A percentile compares a stretch with the other conserved stretches of the same genome.
Conservation (phyloP, 2,888 invertebrate genomes). For the Metallyticus violacea region DNA sequence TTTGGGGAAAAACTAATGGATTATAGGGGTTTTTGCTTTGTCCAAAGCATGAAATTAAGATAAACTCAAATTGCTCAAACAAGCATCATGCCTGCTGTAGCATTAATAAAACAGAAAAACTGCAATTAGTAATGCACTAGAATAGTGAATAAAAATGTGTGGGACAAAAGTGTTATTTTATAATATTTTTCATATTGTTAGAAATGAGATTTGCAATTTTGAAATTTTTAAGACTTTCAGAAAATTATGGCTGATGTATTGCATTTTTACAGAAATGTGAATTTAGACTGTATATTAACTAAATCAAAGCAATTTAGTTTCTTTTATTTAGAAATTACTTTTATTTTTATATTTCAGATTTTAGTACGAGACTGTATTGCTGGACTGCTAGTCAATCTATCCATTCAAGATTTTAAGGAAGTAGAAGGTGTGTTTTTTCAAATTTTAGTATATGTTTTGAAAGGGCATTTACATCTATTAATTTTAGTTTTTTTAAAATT, state of each 20-base stretch:
- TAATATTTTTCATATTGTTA: too few relatives aligned
- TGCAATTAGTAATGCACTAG: too few relatives aligned
- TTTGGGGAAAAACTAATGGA: too few relatives aligned
- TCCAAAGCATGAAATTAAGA: too few relatives aligned
- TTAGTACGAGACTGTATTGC: conserved; percentile 81
- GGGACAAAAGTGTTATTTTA: too few relatives aligned
- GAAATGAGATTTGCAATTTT: background rate
- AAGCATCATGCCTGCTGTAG: too few relatives aligned
- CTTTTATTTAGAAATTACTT: background rate
- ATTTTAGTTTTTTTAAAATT: too few relatives aligned
- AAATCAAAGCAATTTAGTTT: background rate
- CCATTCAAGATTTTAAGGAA: conserved; percentile 79
- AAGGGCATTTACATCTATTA: background rate
- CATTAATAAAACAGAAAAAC: too few relatives aligned
- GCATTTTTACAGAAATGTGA: background rate
- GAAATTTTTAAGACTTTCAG: conserved; percentile 37
- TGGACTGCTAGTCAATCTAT: conserved; percentile 73
- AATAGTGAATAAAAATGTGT: too few relatives aligned
- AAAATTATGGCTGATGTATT: conserved; percentile 35
- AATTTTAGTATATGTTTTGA: background rate
- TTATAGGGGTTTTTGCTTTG: too few relatives aligned
- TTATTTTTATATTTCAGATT: conserved; percentile 47
- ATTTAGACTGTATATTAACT: background rate
- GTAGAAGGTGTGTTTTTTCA: conserved; percentile 65
- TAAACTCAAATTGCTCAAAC: too few relatives aligned